Percentiles rank a stretch among this genome's conserved stretches.
phyloP scores from a whole-genome alignment of 2,113 vertebrate species.

The Corythoichthys intestinalis region DNA sequence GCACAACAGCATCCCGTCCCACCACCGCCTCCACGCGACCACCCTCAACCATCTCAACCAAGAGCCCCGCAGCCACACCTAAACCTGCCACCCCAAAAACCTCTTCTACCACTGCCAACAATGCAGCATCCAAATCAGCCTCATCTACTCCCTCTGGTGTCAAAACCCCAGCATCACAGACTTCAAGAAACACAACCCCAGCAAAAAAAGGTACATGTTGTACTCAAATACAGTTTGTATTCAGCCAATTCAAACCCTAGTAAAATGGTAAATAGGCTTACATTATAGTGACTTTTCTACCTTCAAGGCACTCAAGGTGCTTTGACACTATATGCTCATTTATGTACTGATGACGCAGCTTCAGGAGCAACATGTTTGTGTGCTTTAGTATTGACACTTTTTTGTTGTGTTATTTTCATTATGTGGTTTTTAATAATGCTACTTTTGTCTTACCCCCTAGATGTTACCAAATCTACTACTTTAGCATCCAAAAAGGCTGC shows the following conservation, averaged over 20 bases:
- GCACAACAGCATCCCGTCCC: slow-evolving; percentile 56
- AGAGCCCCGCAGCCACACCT: slow-evolving; percentile 44
- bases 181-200: slow-evolving; percentile 58
- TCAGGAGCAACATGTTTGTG: too few relatives aligned
- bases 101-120: slow-evolving; percentile 45
- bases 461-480: slow-evolving; percentile 65
- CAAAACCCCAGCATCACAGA: slow-evolving; percentile 50
- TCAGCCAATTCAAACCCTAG: background rate
- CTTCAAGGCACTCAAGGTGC: too few relatives aligned
- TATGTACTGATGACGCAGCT: too few relatives aligned
- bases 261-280: too few relatives aligned
- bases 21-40: slow-evolving; percentile 49
- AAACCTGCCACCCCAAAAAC: slow-evolving; percentile 61
- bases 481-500: slow-evolving; percentile 61
- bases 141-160: slow-evolving; percentile 69
- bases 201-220: slow-evolving; percentile 70
- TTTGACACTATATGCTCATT: too few relatives aligned
- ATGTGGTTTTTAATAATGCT: background rate
- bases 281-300: too few relatives aligned
- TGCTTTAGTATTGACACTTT: too few relatives aligned
- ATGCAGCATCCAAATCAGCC: slow-evolving; percentile 58
- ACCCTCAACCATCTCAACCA: slow-evolving; percentile 27
- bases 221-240: background rate
- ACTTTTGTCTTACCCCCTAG: slow-evolving; percentile 45
- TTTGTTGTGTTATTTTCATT: background rate